Conservation (phyloP, 2,113 vertebrate species). For the Vidua macroura region DNA sequence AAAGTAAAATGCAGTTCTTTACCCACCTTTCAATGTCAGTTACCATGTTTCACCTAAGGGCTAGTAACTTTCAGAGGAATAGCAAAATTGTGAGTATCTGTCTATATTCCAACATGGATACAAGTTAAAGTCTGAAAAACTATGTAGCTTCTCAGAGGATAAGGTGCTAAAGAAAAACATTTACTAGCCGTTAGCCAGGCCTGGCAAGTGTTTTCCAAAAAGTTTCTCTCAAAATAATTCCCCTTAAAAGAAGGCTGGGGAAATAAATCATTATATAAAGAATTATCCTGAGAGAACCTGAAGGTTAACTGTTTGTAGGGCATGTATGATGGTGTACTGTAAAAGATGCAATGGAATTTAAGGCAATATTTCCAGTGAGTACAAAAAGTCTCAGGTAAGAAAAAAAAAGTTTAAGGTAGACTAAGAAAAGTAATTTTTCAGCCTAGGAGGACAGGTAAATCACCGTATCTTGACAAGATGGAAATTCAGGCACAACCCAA, state of each 20-base stretch:
- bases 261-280: not conserved
- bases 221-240: not conserved
- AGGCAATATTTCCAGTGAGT: not conserved
- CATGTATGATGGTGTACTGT: rapidly evolving
- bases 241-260: not conserved
- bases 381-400: not conserved
- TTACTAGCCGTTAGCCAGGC: not conserved
- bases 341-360: not conserved
- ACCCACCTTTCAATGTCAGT: not conserved
- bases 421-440: not conserved
- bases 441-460: not conserved
- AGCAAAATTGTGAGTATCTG: not conserved
- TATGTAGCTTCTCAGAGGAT: not conserved
- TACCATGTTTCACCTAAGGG: not conserved
- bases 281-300: not conserved
- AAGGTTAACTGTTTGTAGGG: not conserved
- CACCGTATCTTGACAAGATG: not conserved
- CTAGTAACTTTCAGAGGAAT: not conserved
- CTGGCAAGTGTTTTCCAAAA: not conserved
- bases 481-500: not conserved
- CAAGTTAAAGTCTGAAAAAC: not conserved
- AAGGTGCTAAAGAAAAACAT: not conserved
- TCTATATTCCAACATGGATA: not conserved
- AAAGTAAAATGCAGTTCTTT: not conserved
- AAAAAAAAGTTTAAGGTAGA: not conserved